A percentile compares a stretch with the other conserved stretches of the same genome.
Conservation (phyloP, 2,888 invertebrate species). For the Leucozona laternaria region DNA sequence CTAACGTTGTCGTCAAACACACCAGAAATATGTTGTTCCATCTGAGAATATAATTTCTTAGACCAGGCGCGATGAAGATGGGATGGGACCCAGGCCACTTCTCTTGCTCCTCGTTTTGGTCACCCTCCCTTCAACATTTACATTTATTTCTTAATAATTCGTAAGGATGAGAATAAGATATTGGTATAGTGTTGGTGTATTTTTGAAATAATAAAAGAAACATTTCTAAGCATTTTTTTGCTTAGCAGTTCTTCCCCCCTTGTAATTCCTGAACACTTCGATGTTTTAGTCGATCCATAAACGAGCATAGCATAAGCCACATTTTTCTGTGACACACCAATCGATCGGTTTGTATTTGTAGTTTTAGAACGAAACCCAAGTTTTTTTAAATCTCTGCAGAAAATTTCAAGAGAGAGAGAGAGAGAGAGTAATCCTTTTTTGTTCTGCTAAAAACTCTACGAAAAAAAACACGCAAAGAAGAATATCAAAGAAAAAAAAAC, state of each 20-base stretch:
- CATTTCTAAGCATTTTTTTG: slow-evolving; percentile 65
- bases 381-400: slow-evolving; percentile 5
- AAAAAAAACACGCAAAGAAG: slow-evolving; percentile 22
- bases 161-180: slow-evolving; percentile 48
- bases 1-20: slow-evolving; percentile 66
- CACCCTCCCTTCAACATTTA: slow-evolving; percentile 44
- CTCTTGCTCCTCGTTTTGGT: slow-evolving; percentile 15
- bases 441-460: not conserved
- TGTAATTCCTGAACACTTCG: slow-evolving; percentile 52
- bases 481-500: slow-evolving; percentile 35
- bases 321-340: slow-evolving; percentile 66
- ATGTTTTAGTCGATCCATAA: slow-evolving; percentile 67
- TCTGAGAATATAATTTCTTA: slow-evolving; percentile 68
- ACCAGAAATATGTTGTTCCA: slow-evolving; percentile 70
- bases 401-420: slow-evolving; percentile 48
- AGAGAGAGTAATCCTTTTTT: slow-evolving; percentile 61
- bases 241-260: slow-evolving; percentile 20
- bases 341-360: slow-evolving; percentile 48
- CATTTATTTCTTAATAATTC: slow-evolving; percentile 75
- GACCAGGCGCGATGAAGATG: slow-evolving; percentile 49
- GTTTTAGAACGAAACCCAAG: slow-evolving; percentile 36
- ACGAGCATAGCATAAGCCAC: slow-evolving; percentile 75
- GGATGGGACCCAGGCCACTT: slow-evolving; percentile 38
- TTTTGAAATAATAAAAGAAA: slow-evolving; percentile 44
- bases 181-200: slow-evolving; percentile 28